phyloP scores from a whole-genome alignment of 2,888 invertebrate genomes.

The Sinelater perroti region DNA sequence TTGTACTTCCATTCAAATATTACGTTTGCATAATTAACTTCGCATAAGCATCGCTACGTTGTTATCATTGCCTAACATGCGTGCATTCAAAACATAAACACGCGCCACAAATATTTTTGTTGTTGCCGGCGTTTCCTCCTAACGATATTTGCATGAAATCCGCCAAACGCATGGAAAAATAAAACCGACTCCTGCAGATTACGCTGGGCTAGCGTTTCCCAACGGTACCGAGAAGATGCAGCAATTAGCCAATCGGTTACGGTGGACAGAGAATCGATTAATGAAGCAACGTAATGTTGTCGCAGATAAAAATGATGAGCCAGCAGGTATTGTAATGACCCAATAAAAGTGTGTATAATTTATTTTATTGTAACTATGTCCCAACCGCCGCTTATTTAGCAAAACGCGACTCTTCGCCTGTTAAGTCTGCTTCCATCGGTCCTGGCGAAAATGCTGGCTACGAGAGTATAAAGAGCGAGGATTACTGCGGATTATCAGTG shows the following conservation, averaged over 20 bases:
- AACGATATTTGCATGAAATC: too few species aligned
- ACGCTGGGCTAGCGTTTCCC: neutral
- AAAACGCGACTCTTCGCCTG: conserved; percentile 7
- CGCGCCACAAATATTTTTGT: too few species aligned
- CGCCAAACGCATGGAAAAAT: too few species aligned
- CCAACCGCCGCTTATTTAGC: conserved; percentile 23
- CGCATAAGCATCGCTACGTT: too few species aligned
- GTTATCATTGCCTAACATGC: too few species aligned
- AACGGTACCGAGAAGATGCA: neutral
- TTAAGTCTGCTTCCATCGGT: neutral
- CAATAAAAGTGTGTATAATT: conserved; percentile 28
- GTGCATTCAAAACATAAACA: too few species aligned
- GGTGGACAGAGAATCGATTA: conserved; percentile 18
- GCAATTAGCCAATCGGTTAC: conserved; percentile 5
- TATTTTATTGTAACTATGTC: conserved; percentile 27
- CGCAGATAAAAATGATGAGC: conserved; percentile 25
- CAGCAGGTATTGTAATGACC: conserved; percentile 27
- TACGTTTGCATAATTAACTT: too few species aligned
- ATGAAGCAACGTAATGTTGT: conserved; percentile 21
- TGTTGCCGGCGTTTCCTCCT: too few species aligned
- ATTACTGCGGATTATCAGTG: neutral
- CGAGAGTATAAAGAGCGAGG: neutral
- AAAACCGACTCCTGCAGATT: neutral
- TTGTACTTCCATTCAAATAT: too few species aligned
- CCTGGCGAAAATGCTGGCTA: conserved; percentile 13